phyloP scores from a whole-genome alignment of 2,797 vertebrate genomes.

The Xyrichtys novacula region DNA sequence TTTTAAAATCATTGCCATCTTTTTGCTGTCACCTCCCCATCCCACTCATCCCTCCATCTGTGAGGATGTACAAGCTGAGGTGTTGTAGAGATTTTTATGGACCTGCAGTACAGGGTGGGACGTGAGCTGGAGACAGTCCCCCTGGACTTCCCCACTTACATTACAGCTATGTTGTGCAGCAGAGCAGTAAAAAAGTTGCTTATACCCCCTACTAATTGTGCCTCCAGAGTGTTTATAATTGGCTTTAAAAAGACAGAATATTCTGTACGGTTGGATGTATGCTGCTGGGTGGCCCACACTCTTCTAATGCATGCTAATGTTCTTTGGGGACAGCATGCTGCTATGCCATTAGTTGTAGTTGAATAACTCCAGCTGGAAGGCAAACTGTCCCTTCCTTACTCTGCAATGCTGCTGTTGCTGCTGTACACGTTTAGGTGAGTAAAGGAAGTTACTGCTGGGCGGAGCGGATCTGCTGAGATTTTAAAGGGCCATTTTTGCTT shows the following conservation, averaged over 20 bases:
- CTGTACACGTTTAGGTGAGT: slow-evolving; percentile 21
- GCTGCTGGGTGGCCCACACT: slow-evolving; percentile 39
- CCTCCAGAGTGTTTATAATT: slow-evolving; percentile 7
- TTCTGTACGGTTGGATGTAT: slow-evolving; percentile 1
- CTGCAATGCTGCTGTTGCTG: slow-evolving; percentile 23
- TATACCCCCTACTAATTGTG: not conserved
- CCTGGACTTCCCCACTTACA: not conserved
- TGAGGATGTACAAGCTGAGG: not conserved
- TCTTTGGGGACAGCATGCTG: slow-evolving; percentile 59
- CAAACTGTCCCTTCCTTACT: slow-evolving; percentile 22
- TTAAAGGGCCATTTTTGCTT: not conserved
- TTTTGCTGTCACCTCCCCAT: not conserved
- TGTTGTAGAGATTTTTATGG: not conserved
- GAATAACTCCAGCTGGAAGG: slow-evolving; percentile 62
- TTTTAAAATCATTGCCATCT: not conserved
- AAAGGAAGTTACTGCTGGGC: not conserved
- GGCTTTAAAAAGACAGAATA: slow-evolving; percentile 8
- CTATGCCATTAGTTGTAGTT: slow-evolving; percentile 68
- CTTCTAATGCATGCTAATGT: slow-evolving; percentile 56
- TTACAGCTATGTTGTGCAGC: slow-evolving; percentile 1
- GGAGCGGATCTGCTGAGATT: slow-evolving; percentile 10
- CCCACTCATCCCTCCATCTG: not conserved
- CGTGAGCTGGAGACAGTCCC: not conserved
- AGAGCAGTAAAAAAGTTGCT: slow-evolving; percentile 1
- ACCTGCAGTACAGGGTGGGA: slow-evolving; percentile 2